Evolutionary conservation across 2,113 vertebrate species (phyloP).

Genomic region (Chloropsis hardwickii): DNA sequence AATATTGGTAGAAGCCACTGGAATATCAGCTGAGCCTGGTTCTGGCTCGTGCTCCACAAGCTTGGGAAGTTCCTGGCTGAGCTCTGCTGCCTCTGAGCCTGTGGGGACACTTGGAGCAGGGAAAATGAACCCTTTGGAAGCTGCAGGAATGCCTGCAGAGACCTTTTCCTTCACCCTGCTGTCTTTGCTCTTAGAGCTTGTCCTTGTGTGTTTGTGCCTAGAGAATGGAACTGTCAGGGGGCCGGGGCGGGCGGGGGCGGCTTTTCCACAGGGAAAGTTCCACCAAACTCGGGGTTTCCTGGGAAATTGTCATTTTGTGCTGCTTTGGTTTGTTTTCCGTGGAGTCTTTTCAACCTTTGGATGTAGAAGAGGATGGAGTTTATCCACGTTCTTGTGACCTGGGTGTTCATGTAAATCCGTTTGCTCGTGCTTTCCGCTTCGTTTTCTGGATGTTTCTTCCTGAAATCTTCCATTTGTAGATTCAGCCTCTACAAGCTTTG

Average conservation of each 20-base stretch:
- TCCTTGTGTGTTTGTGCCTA: conserved; percentile 53
- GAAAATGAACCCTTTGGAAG: neutral
- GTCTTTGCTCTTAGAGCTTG: conserved; percentile 12
- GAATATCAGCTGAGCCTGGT: neutral
- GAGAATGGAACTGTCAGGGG: conserved; percentile 9
- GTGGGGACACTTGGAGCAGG: neutral
- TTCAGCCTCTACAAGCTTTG: neutral
- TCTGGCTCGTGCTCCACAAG: neutral
- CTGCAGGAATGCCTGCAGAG: neutral
- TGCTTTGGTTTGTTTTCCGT: neutral
- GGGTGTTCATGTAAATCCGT: neutral
- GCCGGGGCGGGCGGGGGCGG: neutral
- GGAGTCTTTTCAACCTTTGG: neutral
- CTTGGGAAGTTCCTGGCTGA: neutral
- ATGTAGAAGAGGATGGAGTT: conserved; percentile 1
- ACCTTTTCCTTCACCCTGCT: neutral
- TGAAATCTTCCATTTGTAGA: neutral
- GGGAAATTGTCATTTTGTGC: neutral
- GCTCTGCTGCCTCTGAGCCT: neutral
- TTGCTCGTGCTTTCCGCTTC: conserved; percentile 4
- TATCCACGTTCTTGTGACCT: neutral
- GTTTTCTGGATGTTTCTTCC: neutral
- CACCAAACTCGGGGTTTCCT: neutral
- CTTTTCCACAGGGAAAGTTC: neutral
- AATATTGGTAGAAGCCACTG: neutral